A percentile compares a stretch with the other conserved stretches of the same genome.
Conservation (phyloP, 2,113 vertebrate genomes). For the Emydura subglobosa region DNA sequence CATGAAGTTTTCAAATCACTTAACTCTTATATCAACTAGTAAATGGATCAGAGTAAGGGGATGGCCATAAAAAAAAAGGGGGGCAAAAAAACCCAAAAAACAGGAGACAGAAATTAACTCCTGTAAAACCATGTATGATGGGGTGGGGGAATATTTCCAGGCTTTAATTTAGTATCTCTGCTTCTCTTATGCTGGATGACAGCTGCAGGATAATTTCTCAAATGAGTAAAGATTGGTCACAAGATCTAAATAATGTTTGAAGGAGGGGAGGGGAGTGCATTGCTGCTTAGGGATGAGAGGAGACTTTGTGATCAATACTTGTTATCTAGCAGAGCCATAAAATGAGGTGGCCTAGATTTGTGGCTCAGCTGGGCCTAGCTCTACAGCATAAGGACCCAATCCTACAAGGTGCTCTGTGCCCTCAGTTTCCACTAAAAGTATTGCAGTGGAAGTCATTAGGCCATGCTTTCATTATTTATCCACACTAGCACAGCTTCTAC, state of each 20-base stretch:
- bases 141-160: neutral
- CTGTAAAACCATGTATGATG: neutral
- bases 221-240: neutral
- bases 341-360: neutral
- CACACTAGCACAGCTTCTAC: neutral
- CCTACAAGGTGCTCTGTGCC: neutral
- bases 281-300: neutral
- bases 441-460: neutral
- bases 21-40: neutral
- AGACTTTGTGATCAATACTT: neutral
- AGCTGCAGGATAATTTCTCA: neutral
- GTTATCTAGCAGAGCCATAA: neutral
- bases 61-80: neutral
- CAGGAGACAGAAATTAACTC: neutral
- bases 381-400: neutral
- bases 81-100: neutral
- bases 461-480: neutral
- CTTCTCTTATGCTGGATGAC: neutral
- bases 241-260: neutral
- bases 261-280: neutral
- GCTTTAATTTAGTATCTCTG: neutral
- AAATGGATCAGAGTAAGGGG: neutral
- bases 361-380: neutral
- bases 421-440: neutral
- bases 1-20: neutral